Evolutionary conservation across 2,113 vertebrate species (phyloP), one percentile per base, ranked within the genome.

Genomic region (Pontoporia blainvillei): DNA sequence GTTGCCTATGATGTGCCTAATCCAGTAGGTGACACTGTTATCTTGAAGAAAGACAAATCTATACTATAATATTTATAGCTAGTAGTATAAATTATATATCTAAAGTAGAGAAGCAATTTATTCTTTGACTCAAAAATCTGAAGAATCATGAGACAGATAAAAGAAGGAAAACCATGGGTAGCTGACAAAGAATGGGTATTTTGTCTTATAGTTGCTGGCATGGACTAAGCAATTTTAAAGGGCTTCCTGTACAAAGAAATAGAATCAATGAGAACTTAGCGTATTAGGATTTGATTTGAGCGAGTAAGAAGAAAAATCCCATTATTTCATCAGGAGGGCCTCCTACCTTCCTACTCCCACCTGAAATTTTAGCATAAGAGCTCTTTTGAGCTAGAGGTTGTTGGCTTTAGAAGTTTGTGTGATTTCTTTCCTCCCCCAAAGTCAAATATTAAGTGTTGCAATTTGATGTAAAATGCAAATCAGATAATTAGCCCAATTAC

Each of bases 1-100:
- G 99, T 99, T 2, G 99, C 99, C 21, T 99, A 99, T 0, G 99
- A 99, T 57, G 99, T 99, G 61, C 99, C 99, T 0, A 99, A 99
- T 81, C 86, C 93, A 2, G 99, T 99, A 99, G 82, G 99, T 98
- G 52, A 97, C 79, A 41, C 54, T 57, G n/a, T 90, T 76, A 34
- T 39, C 34, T 67, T 86, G 18, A 64, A 49, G 18, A 90, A 71
- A 75, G 46, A 69, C n/a, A 67, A 36, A 54, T 66, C 59, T 92
- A 0, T 54, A 27, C 31, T 41, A 2, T 25, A 78, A n/a, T 27
- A 36, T 11, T 86, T 79, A 49, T 21, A 95, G 17, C 52, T 62
- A 52, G 41, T 64, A 5, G 41, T 94, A 0, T 75, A 69, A 46
- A 73, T n/a, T 61, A 39, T 25, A 41, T 36, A 73, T 61, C 75